Conservation (phyloP, 2,888 invertebrate species). For the Syrista parreyssii region DNA sequence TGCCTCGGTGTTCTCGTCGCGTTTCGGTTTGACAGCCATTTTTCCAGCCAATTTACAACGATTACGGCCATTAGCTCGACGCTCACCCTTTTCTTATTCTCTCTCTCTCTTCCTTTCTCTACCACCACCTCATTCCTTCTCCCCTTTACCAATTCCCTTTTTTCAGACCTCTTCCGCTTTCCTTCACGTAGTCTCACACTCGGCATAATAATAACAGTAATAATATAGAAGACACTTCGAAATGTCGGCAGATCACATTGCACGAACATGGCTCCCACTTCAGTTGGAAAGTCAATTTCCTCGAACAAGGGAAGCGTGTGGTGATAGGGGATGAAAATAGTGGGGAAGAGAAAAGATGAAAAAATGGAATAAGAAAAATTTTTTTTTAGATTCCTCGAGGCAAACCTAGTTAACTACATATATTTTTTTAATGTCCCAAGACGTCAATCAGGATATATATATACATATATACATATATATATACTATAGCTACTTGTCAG, state of each 20-base stretch:
- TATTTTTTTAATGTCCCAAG: not conserved
- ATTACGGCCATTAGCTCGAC: constrained; percentile 25
- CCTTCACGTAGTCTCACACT: constrained; percentile 20
- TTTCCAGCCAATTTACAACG: constrained; percentile 43
- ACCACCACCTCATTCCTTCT: constrained; percentile 11
- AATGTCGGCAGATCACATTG: constrained; percentile 9
- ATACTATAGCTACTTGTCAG: not conserved
- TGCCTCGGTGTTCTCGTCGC: constrained; percentile 29
- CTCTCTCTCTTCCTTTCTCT: not conserved
- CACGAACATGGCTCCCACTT: not conserved
- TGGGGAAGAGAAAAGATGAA: constrained; percentile 5
- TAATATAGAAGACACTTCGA: constrained; percentile 21
- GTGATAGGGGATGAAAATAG: not conserved
- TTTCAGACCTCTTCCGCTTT: constrained; percentile 14
- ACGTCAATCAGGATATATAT: not conserved
- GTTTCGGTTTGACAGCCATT: constrained; percentile 35
- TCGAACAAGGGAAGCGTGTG: not conserved
- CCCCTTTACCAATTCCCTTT: constrained; percentile 10
- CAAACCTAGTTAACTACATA: not conserved
- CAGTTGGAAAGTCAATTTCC: not conserved
- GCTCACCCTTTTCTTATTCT: not conserved
- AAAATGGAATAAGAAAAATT: constrained; percentile 12
- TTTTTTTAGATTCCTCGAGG: constrained; percentile 56
- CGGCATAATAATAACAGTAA: not conserved
- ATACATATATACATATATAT: constrained; percentile 10